phyloP scores from a whole-genome alignment of 2,113 vertebrate species.

The Theropithecus gelada region DNA sequence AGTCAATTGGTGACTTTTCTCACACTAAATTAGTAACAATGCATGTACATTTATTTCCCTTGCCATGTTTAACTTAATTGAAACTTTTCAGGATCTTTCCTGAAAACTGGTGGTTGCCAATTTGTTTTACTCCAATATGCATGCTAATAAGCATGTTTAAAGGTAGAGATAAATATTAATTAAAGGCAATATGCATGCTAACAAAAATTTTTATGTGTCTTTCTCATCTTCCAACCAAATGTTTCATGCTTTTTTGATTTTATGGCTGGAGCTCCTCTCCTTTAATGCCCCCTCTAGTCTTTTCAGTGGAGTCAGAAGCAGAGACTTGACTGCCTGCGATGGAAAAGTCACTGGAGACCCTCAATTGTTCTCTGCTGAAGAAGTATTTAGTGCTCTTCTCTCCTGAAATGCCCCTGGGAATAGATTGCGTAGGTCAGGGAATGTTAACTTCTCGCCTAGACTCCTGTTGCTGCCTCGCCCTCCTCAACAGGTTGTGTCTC shows the following conservation, averaged over 20 bases:
- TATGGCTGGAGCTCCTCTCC: neutral
- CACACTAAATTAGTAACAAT: neutral
- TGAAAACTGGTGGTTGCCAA: neutral
- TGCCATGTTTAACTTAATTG: neutral
- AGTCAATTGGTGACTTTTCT: neutral
- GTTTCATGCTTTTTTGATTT: neutral
- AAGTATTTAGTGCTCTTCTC: accelerated
- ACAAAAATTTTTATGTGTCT: neutral
- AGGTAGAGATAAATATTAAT: neutral
- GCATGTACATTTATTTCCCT: neutral
- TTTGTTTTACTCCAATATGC: neutral
- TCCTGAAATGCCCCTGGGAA: neutral
- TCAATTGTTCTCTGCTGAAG: accelerated
- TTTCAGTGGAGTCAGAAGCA: neutral
- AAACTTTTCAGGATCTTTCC: neutral
- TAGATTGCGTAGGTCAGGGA: neutral
- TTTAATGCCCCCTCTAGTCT: neutral
- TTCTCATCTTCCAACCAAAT: neutral
- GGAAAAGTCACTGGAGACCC: neutral
- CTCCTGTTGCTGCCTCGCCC: neutral
- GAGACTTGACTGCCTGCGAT: neutral
- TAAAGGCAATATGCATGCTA: neutral
- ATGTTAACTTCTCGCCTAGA: neutral
- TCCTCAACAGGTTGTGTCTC: neutral
- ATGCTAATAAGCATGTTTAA: neutral